Evolutionary conservation across 2,888 invertebrate genomes (phyloP), one percentile per base, ranked within the genome.

Genomic region (Patella pellucida): DNA sequence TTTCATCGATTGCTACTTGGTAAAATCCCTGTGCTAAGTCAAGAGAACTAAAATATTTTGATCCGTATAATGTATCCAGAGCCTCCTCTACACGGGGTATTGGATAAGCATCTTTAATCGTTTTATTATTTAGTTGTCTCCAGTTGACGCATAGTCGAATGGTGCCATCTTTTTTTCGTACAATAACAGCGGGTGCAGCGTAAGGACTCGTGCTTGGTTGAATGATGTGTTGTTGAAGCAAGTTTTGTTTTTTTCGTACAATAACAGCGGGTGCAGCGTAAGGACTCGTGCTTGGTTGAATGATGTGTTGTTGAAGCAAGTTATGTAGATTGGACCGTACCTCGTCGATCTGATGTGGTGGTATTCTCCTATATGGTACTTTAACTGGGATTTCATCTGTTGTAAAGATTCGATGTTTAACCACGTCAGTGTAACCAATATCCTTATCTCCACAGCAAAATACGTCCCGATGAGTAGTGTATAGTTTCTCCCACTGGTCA

Each of bases 11-110:
- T 2, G 76, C 70, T 1, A 83, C 72, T 51, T 82, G 81, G 73
- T 79, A 79, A 71, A 81, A 87, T 12, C 85, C 84, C 19, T 73
- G 71, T 16, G 73, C 72, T n/a, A 81, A 19, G 71, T 78, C 78
- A 50, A 81, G 19, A 12, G 73, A 74, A 1, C 72, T 71, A 62
- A 78, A 78, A 14, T 52, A 73, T 12, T 50, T 68, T 7, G 78
- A 16, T 62, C 79, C 79, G 9, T 41, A 0, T 12, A 81, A n/a
- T 12, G 52, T 14, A 72, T 79, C 73, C 50, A 81, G 69, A 16
- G 78, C 76, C 19, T 83, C 83, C 16, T 78, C 77, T 14, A 82
- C 74, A 4, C 79, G 51, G 0, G 81, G 82, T 7, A 83, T 31
- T 1, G 81, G 78, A 56, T 78, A 78, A 7, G 79, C 72, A 72